Percentiles rank a stretch among this genome's conserved stretches.
Conservation (phyloP, 2,888 invertebrate genomes). For the Caenorhabditis afra region DNA sequence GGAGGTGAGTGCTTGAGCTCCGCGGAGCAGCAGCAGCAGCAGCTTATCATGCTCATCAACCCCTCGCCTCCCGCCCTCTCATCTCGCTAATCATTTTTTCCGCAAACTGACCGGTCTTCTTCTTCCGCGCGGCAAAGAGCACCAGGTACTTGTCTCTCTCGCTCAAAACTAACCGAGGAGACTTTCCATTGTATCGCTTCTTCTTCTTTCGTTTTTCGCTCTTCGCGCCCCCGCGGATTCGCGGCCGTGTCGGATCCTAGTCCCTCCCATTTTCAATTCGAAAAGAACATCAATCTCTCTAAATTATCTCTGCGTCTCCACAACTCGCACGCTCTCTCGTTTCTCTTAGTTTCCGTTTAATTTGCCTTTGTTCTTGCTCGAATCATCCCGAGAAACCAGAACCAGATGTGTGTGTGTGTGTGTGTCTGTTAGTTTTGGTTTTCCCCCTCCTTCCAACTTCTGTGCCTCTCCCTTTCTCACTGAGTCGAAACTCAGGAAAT, state of each 20-base stretch:
- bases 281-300: conserved; percentile 46
- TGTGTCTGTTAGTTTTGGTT: conserved; percentile 28
- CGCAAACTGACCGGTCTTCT: conserved; percentile 56
- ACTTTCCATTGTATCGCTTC: conserved; percentile 30
- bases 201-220: neutral
- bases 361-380: conserved; percentile 46
- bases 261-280: neutral
- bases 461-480: neutral
- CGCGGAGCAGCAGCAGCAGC: conserved; percentile 14
- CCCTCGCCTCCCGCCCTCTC: too few relatives aligned
- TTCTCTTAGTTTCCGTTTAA: conserved; percentile 33
- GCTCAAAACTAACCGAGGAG: conserved; percentile 1
- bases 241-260: too few relatives aligned
- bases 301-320: conserved; percentile 44
- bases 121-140: conserved; percentile 37
- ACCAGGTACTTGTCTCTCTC: conserved; percentile 26
- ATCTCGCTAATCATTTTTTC: conserved; percentile 48
- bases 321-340: conserved; percentile 15
- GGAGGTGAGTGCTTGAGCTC: neutral
- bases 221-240: too few relatives aligned
- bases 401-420: conserved; percentile 50
- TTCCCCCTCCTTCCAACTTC: neutral
- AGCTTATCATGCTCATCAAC: conserved; percentile 57
- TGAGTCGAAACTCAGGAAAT: conserved; percentile 35
- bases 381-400: conserved; percentile 54